These are phyloP conservation scores for Rhinella marina DNA, from an alignment of 2,797 vertebrate genomes.

Conservation along the genomic window DNA sequence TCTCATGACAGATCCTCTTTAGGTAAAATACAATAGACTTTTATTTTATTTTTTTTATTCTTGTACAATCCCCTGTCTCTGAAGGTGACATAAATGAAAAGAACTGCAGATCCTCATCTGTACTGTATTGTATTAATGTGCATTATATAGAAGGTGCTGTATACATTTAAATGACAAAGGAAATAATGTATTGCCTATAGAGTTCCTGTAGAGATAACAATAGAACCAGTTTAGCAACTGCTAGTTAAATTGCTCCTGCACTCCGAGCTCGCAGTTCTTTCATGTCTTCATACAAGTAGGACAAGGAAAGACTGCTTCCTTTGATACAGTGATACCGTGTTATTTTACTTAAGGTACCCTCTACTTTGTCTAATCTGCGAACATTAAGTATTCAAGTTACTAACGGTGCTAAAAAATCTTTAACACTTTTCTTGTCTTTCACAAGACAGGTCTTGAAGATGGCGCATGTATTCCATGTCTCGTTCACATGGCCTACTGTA, in stretches of 20 bases:
- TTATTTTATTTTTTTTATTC: too few species aligned
- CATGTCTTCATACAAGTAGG: slow-evolving; percentile 13
- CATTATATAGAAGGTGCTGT: neutral
- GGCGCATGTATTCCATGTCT: neutral
- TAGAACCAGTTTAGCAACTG: slow-evolving; percentile 39
- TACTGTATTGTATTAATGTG: neutral
- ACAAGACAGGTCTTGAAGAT: slow-evolving; percentile 3
- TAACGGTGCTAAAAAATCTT: slow-evolving; percentile 21
- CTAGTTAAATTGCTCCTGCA: slow-evolving; percentile 19
- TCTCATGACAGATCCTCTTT: neutral
- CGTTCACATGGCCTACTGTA: neutral
- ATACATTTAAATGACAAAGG: slow-evolving; percentile 7
- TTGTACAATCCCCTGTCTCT: neutral
- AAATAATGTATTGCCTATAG: slow-evolving; percentile 15
- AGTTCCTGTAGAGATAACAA: slow-evolving; percentile 20
- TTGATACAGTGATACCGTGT: slow-evolving; percentile 47
- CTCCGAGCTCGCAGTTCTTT: slow-evolving; percentile 5
- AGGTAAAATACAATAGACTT: neutral
- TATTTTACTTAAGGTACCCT: slow-evolving; percentile 39
- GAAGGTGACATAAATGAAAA: neutral
- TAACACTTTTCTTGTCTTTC: slow-evolving; percentile 21
- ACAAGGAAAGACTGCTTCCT: slow-evolving; percentile 43
- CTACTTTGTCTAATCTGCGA: slow-evolving; percentile 42
- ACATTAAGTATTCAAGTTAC: slow-evolving; percentile 46
- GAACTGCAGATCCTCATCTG: neutral